Evolutionary conservation across 2,113 vertebrate genomes (phyloP), one percentile per base, ranked within the genome.

Genomic region (Paramormyrops kingsleyae): DNA sequence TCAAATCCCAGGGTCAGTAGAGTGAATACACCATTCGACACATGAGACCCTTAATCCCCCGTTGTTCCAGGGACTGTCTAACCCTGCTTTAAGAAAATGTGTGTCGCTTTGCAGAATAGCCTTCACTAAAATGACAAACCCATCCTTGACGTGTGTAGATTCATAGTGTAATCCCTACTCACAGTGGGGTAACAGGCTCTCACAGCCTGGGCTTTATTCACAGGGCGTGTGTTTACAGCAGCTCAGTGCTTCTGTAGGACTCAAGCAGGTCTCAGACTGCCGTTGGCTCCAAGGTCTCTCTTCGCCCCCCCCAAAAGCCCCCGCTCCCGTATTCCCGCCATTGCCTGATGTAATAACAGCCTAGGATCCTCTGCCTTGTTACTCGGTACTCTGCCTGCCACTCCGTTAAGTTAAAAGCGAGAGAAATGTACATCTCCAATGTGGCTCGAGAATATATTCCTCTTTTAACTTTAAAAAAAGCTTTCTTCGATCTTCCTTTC

Each of bases 191-290:
- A 88, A 89, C 91, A 50, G 90, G 92, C 91, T 53, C 31, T 50
- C 87, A 87, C 90, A 6, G 92, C 80, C 89, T 85, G 85, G 89
- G 90, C 91, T 92, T 90, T 88, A 35, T 92, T 92, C 92, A 93
- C 90, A 89, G 44, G 91, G 93, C 92, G 91, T 93, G 90, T 88
- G 94, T 92, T 93, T 93, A 88, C 92, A 52, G 92, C 93, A 92
- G 93, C 91, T 59, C 87, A 88, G 90, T 92, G 90, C 92, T 17
- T 92, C 83, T 21, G 42, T 12, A 12, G 24, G 44, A 8, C 77
- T 83, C 42, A 21, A 46, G 35, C 15, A 42, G 70, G 31, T 35
- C 31, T 77, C 31, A 66, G 62, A 66, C n/a, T 66, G 24, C n/a
- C n/a, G n/a, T 66, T 10, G n/a, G n/a, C 62, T 31, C 62, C 62